phyloP scores from a whole-genome alignment of 2,797 vertebrate species.

The Leptoclinus maculatus region DNA sequence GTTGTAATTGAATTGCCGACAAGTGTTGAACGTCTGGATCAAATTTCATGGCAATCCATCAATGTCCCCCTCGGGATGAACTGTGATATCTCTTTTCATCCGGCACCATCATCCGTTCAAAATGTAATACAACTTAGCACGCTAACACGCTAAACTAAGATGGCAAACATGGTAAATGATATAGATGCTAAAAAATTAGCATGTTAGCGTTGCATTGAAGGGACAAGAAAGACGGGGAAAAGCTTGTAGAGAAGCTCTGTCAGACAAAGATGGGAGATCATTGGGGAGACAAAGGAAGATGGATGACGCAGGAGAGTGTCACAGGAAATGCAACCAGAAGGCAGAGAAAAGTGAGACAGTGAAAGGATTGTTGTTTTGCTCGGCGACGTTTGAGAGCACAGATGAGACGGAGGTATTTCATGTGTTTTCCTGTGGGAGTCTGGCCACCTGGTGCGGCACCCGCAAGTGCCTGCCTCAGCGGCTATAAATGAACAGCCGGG shows the following conservation, averaged over 20 bases:
- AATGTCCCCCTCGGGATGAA: neutral
- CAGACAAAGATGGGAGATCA: constrained; percentile 12
- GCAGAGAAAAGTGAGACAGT: constrained; percentile 1
- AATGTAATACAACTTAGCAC: neutral
- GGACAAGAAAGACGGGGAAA: too few species aligned
- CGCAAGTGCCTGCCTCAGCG: constrained; percentile 26
- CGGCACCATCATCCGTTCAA: neutral
- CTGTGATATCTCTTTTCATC: neutral
- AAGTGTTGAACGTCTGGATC: neutral
- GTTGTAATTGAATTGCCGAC: neutral
- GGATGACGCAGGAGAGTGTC: constrained; percentile 11
- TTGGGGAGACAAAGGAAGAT: constrained; percentile 13
- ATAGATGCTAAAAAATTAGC: neutral
- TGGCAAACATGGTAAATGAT: neutral
- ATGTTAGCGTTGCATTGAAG: neutral
- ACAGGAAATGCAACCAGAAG: constrained; percentile 11
- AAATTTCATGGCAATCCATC: too few species aligned
- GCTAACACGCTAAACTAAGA: neutral
- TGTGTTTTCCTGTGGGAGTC: constrained; percentile 51
- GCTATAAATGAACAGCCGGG: constrained; percentile 46
- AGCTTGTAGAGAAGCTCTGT: constrained; percentile 5
- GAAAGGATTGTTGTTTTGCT: constrained; percentile 33
- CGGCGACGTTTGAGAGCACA: neutral
- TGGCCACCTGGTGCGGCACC: constrained; percentile 58
- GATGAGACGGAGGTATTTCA: constrained; percentile 46